Evolutionary conservation across 1,140 invertebrate species (phyloP).

Genomic region (Drosophila ficusphila): DNA sequence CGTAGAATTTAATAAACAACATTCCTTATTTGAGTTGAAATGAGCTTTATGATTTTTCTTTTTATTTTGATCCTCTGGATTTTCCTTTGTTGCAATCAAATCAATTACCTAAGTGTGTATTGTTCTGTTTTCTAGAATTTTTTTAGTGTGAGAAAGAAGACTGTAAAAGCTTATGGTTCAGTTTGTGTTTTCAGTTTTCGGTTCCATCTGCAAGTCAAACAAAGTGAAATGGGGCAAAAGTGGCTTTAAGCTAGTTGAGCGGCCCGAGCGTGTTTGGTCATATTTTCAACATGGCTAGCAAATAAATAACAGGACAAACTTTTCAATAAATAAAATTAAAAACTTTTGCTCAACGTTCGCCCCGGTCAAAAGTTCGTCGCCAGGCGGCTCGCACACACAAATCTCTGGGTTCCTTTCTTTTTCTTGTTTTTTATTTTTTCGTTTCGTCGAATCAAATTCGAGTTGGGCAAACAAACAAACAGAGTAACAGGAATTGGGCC

Average conservation of each 20-base stretch:
- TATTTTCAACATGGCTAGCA: conserved; percentile 76
- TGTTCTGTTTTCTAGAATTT: not conserved
- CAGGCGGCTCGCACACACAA: conserved; percentile 46
- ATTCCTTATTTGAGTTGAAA: not conserved
- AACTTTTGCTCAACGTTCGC: conserved; percentile 58
- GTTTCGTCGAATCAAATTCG: conserved; percentile 61
- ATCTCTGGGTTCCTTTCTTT: conserved; percentile 31
- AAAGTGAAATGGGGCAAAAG: conserved; percentile 39
- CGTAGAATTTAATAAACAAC: no score
- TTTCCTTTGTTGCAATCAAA: not conserved
- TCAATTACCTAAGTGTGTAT: not conserved
- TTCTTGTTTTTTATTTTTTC: conserved; percentile 13
- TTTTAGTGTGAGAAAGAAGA: conserved; percentile 9
- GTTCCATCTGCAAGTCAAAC: conserved; percentile 44
- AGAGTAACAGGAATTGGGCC: conserved; percentile 33
- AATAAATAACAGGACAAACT: conserved; percentile 81
- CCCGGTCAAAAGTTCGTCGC: conserved; percentile 74
- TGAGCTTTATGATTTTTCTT: no score
- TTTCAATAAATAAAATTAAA: conserved; percentile 83
- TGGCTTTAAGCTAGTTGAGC: conserved; percentile 61
- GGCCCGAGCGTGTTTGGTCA: conserved; percentile 56
- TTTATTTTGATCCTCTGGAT: no score
- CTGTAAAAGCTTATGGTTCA: conserved; percentile 8
- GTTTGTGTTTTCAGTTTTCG: conserved; percentile 38
- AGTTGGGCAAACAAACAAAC: conserved; percentile 77